Evolutionary conservation across 2,113 vertebrate species (phyloP).

Genomic region (Caracal caracal): DNA sequence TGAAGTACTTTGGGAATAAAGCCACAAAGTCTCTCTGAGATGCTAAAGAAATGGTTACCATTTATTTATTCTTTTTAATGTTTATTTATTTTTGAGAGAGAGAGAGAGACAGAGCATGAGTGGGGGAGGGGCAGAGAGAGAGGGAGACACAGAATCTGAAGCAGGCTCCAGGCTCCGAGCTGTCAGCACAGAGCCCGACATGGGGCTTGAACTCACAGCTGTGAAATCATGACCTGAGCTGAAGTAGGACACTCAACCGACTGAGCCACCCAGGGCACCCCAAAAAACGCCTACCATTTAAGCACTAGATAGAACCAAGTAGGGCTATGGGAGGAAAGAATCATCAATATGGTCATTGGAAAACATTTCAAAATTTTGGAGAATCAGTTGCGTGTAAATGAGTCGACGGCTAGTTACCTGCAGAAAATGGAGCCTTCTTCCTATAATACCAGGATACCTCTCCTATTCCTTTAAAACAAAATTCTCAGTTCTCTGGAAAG

Average conservation of each 20-base stretch:
- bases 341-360: not conserved
- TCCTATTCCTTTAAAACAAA: not conserved
- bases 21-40: not conserved
- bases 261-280: too few species aligned
- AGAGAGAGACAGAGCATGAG: too few species aligned
- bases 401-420: not conserved
- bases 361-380: not conserved
- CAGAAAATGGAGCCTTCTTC: not conserved
- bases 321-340: not conserved
- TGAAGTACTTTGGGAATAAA: conserved; percentile 21
- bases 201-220: too few species aligned
- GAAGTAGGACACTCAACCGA: too few species aligned
- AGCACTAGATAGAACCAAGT: not conserved
- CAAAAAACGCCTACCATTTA: not conserved
- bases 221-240: too few species aligned
- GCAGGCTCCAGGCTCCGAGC: too few species aligned
- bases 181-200: too few species aligned
- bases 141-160: too few species aligned
- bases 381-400: not conserved
- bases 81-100: too few species aligned
- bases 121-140: too few species aligned
- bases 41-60: not conserved
- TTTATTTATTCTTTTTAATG: too few species aligned
- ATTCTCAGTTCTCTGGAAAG: not conserved
- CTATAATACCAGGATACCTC: too few species aligned